Conservation (phyloP, 1,140 invertebrate genomes). For the Drosophila oshimai region DNA sequence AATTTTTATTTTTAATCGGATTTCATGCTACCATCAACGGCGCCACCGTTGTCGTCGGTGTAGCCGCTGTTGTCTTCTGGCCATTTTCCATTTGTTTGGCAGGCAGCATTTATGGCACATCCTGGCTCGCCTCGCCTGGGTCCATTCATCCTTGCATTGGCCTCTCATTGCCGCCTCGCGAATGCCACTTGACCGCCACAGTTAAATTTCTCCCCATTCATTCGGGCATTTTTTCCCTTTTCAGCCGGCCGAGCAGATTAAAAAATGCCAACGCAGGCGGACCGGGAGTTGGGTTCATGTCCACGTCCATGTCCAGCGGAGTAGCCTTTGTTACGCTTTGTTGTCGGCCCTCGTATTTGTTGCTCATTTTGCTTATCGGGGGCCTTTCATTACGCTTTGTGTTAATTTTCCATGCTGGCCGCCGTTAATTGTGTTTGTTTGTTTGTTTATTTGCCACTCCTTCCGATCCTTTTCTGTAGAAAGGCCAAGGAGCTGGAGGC, state of each 20-base stretch:
- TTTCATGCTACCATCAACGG: conserved; percentile 78
- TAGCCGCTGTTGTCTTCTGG: conserved; percentile 45
- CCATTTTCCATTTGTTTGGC: conserved; percentile 53
- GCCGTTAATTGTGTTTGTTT: conserved; percentile 72
- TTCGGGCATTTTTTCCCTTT: conserved; percentile 3
- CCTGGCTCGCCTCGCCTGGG: conserved; percentile 54
- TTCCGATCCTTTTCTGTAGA: conserved; percentile 25
- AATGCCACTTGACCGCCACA: conserved; percentile 66
- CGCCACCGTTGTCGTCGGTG: conserved; percentile 38
- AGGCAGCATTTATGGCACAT: conserved; percentile 77
- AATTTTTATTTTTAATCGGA: conserved; percentile 83
- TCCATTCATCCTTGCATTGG: conserved; percentile 52
- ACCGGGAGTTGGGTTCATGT: conserved; percentile 28
- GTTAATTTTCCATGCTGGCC: conserved; percentile 67
- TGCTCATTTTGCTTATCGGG: conserved; percentile 79
- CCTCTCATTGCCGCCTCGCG: conserved; percentile 39
- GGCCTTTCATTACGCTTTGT: conserved; percentile 78
- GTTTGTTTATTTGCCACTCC: conserved; percentile 53
- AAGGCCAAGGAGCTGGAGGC: conserved; percentile 56
- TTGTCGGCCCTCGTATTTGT: conserved; percentile 51
- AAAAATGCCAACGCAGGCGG: conserved; percentile 55
- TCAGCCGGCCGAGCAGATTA: conserved; percentile 49
- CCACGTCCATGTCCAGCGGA: conserved; percentile 20
- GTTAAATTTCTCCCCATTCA: conserved; percentile 33
- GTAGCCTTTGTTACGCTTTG: conserved; percentile 63